Evolutionary conservation across 2,888 invertebrate genomes (phyloP), one percentile per base, ranked within the genome.

Genomic region (Spatulosminthurus flaviceps): DNA sequence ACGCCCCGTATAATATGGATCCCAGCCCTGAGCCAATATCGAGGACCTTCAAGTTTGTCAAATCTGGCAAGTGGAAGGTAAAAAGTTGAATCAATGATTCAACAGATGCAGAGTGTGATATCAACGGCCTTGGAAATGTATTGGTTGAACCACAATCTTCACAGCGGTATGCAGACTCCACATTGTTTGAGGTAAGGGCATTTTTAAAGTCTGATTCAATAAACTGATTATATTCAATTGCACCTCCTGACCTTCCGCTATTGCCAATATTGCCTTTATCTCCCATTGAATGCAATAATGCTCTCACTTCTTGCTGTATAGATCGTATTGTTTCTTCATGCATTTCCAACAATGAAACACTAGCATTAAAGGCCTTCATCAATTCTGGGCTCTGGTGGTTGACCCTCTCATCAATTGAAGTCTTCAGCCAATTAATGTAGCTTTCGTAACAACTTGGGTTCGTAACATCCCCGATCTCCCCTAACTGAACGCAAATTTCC

Each of bases 11-110:
- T 11, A 77, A 19, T 9, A 77, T 34, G 1, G 70, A 51, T 5
- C 77, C 77, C 7, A 70, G 29, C 16, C 77, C 77, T 42, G 28
- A 77, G 0, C 77, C 77, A 22, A 77, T 77, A 21, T 77, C 77
- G 9, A 77, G 26, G 13, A 77, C 4, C 43, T 60, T 69, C 16
- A 43, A 22, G 7, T 60, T 24, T 19, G 42, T 2, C 13, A 77
- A 28, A 69, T 77, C 69, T 16, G 77, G 77, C n/a, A 70, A 19
- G 13, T 21, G 13, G 19, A 77, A 34, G 1, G 60, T 43, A 29
- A 70, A 77, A 13, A 77, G 60, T 26, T 77, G 70, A 77, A 77
- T 69, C 29, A 77, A 19, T n/a, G 77, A 69, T 22, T 77, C 77
- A 1, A 77, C 77, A 1, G 77, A 77, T 1, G 77, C 77, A 0